Base-by-base conservation (phyloP, 2,888 invertebrate genomes). In the Dastarcus helophoroides region DNA sequence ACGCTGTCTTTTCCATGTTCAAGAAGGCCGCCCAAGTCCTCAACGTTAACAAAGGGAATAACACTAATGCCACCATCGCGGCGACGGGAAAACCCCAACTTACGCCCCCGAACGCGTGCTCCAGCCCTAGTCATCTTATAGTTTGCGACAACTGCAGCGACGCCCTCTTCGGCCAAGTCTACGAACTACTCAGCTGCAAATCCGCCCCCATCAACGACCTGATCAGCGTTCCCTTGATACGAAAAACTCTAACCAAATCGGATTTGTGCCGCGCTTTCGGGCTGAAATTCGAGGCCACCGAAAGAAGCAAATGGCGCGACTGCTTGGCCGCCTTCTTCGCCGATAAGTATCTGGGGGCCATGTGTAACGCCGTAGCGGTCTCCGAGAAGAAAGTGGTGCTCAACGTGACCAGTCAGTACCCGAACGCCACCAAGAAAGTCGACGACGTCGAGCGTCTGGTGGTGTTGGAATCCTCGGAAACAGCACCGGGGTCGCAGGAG, bases 1-100 rank as follows among this genome's bases (percentile, higher is more conserved):
- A 91, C 55, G 91, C 86, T 1, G 91, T 93, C 23, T 75, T 91
- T 54, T 85, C 83, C 26, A 85, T 94, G 42, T 85, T 93, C 32
- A 89, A 89, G 56, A 89, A 89, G 60, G 93, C 89, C 1, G 86
- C 88, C 4, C 79, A 83, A 62, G 86, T 79, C 19, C 65, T 90
- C 43, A 83, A 78, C 2, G n/a, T n/a, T n/a, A 84, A 84, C 36
- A 67, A 67, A 53, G 72, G 76, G 7, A 73, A 75, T 60, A 65
- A 67, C 48, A 69, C 68, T 41, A 65, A 65, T 48, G 63, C 61
- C 19, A 62, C 45, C 49, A 58, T 52, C 53, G 55, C 57, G 58
- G 59, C 57, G 58, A 36, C 41, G 16, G 28, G 29, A 22, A 38
- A 44, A 4, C 47, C 48, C 3, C 37, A 53, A 22, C 44, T 51